Base-by-base conservation (phyloP, 2,113 vertebrate genomes). In the Xenopus laevis region DNA sequence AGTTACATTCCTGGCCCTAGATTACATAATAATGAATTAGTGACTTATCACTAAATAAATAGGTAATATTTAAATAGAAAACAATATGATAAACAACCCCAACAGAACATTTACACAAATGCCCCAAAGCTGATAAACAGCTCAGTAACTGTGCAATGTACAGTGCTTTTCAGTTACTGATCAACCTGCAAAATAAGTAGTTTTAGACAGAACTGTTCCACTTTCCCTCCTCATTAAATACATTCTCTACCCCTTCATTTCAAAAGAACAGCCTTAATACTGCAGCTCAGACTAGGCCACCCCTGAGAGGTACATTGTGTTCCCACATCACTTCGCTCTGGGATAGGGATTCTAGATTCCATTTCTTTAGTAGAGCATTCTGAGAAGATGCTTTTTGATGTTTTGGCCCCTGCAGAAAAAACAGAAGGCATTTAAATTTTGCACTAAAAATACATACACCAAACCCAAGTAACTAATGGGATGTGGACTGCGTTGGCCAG, bases 341-440 rank as follows among this genome's bases (percentile, higher is more conserved):
- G 47, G 53, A 55, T 55, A 10, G 21, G 13, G 7, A 53, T 13
- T 60, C 58, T 15, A 13, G 46, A 18, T 30, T 15, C 23, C 10
- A 44, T 40, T 50, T 46, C 23, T 23, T 33, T 60, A 55, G 53
- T 55, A 13, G 53, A 2, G 53, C 17, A 55, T 55, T 55, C 15
- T 55, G 15, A 13, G 17, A 16, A 55, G 5, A 55, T n/a, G 47
- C 53, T 55, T 55, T 55, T 55, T 16, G 17, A 27, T 61, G 46
- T 15, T 40, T 16, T 67, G 50, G 13, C 65, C 73, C 46, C 73
- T 75, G 66, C 12, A 75, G 53, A 9, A 15, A 55, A n/a, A 16
- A n/a, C 4, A 27, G 23, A 2, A 27, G 4, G 23, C 1, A 27
- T 27, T 55, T 18, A 6, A 40, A 40, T 40, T 40, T 40, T 40